Evolutionary conservation across 1,140 invertebrate genomes (phyloP), one percentile per base, ranked within the genome.

Genomic region (Pachypeltis micranthus): DNA sequence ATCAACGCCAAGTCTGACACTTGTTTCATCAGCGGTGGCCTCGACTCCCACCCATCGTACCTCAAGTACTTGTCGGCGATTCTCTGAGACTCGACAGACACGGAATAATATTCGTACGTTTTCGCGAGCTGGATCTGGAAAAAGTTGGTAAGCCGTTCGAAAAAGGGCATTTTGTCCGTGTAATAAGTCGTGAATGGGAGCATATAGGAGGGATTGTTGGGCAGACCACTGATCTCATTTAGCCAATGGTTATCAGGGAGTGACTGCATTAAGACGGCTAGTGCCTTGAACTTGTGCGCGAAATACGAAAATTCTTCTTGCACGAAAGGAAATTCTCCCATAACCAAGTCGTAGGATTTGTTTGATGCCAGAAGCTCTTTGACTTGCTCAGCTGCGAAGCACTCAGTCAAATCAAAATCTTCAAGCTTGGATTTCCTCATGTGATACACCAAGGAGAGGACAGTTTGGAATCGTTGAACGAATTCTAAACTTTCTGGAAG

Each of bases 21-120:
- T 63, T 70, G 56, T 25, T 68, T 59, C 19, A 44, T 19, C 10
- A 70, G 47, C 1, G 56, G 23, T 16, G 68, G 68, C 55, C 65
- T 66, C 2, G 23, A 59, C 34, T 68, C 59, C 16, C 55, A 66
- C 23, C 66, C 68, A 25, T 47, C 56, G 54, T 68, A 69, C 14
- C 58, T 67, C 44, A 69, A 65, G 59, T 66, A 58, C 12, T 66
- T 62, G 24, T 63, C 56, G 12, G 44, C 57, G 2, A 59, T 1
- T 26, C 10, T 23, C 24, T 63, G 31, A 2, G 19, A 12, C n/a
- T 34, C 26, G 29, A 39, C 7, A 39, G 26, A 19, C 26, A 55
- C 21, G 29, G 54, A 61, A 1, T 34, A 26, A 12, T 59, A 59
- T 16, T 24, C n/a, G 28, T 28, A 2, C 0, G 21, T 1, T 2